These are phyloP conservation scores for Fragum fragum DNA, from an alignment of 2,888 invertebrate genomes.

Conservation along the genomic window DNA sequence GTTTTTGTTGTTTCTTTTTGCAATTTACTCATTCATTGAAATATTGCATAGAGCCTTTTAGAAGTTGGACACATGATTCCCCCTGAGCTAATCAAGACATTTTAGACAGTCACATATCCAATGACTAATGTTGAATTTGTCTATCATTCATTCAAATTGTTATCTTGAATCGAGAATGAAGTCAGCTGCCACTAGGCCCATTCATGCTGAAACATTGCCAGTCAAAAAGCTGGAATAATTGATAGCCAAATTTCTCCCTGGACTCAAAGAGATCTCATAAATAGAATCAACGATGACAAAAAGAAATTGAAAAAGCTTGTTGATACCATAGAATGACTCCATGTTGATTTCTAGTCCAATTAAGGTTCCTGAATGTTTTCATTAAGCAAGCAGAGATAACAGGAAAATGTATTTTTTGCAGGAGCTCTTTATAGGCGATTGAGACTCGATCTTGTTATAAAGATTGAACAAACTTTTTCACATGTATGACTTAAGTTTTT, in stretches of 20 bases:
- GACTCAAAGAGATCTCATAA: slow-evolving; percentile 1
- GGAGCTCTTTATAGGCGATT: no score
- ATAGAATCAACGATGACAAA: slow-evolving; percentile 16
- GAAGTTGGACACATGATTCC: no score
- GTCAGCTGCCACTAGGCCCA: not conserved
- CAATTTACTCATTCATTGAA: no score
- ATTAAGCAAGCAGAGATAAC: slow-evolving; percentile 1
- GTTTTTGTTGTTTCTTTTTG: no score
- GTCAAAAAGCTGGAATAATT: slow-evolving; percentile 7
- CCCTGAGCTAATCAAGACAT: no score
- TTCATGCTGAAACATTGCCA: not conserved
- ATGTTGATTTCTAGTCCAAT: slow-evolving; percentile 13
- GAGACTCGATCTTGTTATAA: no score
- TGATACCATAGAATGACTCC: slow-evolving; percentile 18
- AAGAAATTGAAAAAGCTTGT: slow-evolving; percentile 30
- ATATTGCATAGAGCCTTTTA: no score
- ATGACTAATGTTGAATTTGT: no score
- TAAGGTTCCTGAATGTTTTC: slow-evolving; percentile 17
- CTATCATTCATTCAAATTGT: no score
- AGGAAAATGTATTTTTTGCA: not conserved
- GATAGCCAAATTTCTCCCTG: slow-evolving; percentile 13
- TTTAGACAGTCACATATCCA: no score
- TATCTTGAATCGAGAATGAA: not conserved
- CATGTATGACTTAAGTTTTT: no score
- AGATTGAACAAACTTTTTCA: no score